Evolutionary conservation across 2,797 vertebrate species (phyloP).

Genomic region (Schizopygopsis malacanthus): DNA sequence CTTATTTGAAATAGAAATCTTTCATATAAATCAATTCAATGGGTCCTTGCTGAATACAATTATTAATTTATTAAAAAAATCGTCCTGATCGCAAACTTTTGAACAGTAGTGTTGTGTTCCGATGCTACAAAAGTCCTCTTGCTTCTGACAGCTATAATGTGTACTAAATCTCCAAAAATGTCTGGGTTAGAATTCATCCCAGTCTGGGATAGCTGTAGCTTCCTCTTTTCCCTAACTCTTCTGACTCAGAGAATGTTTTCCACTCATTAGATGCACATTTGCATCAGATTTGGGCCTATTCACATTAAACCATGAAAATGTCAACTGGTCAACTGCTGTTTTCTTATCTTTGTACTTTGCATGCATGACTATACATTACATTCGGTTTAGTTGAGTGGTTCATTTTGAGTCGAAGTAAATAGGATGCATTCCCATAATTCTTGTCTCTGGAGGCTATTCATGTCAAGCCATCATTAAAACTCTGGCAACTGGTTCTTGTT

Average conservation of each 20-base stretch:
- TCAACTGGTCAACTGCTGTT: not conserved
- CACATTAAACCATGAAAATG: not conserved
- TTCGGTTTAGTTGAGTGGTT: not conserved
- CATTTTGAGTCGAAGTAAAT: slow-evolving; percentile 1
- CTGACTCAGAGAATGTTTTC: not conserved
- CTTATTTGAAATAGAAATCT: not conserved
- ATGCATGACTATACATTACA: not conserved
- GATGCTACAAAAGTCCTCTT: not conserved
- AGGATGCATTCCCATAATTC: not conserved
- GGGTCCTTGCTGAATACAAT: not conserved
- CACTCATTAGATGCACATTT: not conserved
- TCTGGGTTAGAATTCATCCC: not conserved
- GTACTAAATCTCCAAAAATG: not conserved
- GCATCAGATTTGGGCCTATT: not conserved
- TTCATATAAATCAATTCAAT: not conserved
- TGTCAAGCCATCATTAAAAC: slow-evolving; percentile 58
- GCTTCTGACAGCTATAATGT: not conserved
- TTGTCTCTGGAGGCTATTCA: slow-evolving; percentile 56
- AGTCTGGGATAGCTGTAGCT: not conserved
- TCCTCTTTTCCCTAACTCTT: not conserved
- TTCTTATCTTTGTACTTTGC: slow-evolving; percentile 30
- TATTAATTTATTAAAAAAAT: not conserved
- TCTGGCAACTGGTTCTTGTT: slow-evolving; percentile 59
- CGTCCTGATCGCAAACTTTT: not conserved
- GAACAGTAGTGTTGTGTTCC: not conserved